phyloP scores from a whole-genome alignment of 2,113 vertebrate species.

The Corythornis cristatus region DNA sequence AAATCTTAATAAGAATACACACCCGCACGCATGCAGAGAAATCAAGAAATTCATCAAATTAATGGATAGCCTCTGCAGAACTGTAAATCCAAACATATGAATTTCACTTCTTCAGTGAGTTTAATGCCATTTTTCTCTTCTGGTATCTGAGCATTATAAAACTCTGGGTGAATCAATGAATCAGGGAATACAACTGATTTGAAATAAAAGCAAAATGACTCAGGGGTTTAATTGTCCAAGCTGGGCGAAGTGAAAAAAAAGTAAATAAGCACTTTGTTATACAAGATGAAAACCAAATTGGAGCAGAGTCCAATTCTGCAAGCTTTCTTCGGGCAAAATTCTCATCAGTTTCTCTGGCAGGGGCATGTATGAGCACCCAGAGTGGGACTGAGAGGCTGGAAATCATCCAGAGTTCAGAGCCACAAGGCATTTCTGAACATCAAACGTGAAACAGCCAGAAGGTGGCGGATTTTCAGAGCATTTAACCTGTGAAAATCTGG shows the following conservation, averaged over 20 bases:
- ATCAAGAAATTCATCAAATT: slow-evolving; percentile 43
- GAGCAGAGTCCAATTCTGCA: not conserved
- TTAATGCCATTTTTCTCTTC: slow-evolving; percentile 28
- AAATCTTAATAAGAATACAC: not conserved
- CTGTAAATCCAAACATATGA: slow-evolving; percentile 40
- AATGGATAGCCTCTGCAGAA: slow-evolving; percentile 27
- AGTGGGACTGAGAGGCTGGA: not conserved
- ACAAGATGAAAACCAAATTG: slow-evolving; percentile 44
- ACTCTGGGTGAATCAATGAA: slow-evolving; percentile 8
- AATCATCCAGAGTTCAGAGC: slow-evolving; percentile 38
- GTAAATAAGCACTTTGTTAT: slow-evolving; percentile 47
- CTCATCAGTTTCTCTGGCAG: slow-evolving; percentile 19
- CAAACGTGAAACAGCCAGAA: not conserved
- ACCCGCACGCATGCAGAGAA: not conserved
- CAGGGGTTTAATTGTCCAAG: slow-evolving; percentile 54
- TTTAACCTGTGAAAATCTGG: not conserved
- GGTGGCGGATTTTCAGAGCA: not conserved
- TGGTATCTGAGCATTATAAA: slow-evolving; percentile 34
- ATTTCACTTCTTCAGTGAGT: slow-evolving; percentile 36
- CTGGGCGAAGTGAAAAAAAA: slow-evolving; percentile 28
- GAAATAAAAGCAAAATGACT: slow-evolving; percentile 62
- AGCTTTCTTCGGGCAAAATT: slow-evolving; percentile 54
- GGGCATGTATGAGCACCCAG: not conserved
- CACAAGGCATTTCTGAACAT: slow-evolving; percentile 24
- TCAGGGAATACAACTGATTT: slow-evolving; percentile 3